These are phyloP conservation scores for Epizoanthus scotinus DNA, from an alignment of 92 coral and sea anemone genomes.

Conservation along the genomic window DNA sequence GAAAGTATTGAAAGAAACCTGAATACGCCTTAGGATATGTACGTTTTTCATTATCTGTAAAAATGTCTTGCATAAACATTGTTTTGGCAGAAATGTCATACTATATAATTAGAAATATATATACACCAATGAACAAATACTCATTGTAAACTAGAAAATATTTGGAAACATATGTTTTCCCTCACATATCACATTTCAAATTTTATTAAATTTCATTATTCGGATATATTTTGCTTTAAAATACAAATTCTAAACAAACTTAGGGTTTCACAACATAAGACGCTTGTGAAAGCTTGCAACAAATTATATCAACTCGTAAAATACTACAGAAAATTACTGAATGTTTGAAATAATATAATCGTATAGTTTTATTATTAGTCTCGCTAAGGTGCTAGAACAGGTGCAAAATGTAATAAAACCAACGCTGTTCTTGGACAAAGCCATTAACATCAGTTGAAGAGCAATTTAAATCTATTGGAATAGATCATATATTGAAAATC, in stretches of 20 bases:
- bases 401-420: conserved; percentile 1
- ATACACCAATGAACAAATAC: background rate
- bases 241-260: background rate
- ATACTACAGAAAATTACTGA: no score
- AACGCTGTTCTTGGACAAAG: background rate
- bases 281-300: no score
- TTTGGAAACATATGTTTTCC: background rate
- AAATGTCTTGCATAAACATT: background rate
- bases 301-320: no score
- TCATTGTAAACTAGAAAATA: background rate
- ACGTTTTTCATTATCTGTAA: background rate
- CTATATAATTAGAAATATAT: background rate
- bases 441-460: background rate
- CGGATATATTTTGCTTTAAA: background rate
- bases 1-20: no score
- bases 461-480: background rate
- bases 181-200: background rate
- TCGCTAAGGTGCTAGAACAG: background rate
- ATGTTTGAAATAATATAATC: no score
- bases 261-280: background rate
- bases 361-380: no score
- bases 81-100: conserved; percentile 6
- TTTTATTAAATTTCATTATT: background rate
- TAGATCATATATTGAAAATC: background rate
- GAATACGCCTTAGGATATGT: background rate